These are phyloP conservation scores for Hydractinia echinata DNA, from an alignment of 30 jellyfish, hydroid and myxozoan species.

Conservation along the genomic window DNA sequence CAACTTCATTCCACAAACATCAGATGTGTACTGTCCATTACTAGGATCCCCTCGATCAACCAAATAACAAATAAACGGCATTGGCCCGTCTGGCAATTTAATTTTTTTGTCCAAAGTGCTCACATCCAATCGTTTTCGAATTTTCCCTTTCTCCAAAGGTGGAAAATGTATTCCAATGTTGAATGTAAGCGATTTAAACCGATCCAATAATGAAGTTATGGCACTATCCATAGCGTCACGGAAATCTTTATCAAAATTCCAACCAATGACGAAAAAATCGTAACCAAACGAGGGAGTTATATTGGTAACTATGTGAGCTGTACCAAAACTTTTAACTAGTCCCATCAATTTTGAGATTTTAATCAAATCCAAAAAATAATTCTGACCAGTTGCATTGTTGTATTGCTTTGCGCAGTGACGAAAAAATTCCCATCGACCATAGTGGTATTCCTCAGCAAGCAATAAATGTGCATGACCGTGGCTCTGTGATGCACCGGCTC, in stretches of 20 bases:
- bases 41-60: constrained; percentile 50
- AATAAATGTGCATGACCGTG: constrained; percentile 49
- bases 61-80: constrained; percentile 35
- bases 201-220: not conserved
- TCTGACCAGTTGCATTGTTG: constrained; percentile 25
- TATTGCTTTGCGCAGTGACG: constrained; percentile 22
- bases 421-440: constrained; percentile 35
- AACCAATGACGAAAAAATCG: constrained; percentile 28
- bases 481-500: constrained; percentile 54
- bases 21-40: constrained; percentile 35
- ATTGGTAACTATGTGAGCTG: constrained; percentile 27
- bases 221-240: constrained; percentile 49
- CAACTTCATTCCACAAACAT: constrained; percentile 46
- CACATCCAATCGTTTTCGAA: constrained; percentile 17
- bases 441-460: constrained; percentile 34
- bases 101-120: constrained; percentile 7
- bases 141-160: constrained; percentile 34
- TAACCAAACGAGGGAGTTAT: constrained; percentile 42
- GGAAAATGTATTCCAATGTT: constrained; percentile 42
- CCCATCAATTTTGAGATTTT: constrained; percentile 22
- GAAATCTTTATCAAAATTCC: constrained; percentile 45
- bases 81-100: constrained; percentile 7
- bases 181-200: constrained; percentile 36
- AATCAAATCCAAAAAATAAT: constrained; percentile 43
- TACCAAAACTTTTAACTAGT: constrained; percentile 28